Evolutionary conservation across 2,797 vertebrate genomes (phyloP).

Genomic region (Orientallactaga sibirica): DNA sequence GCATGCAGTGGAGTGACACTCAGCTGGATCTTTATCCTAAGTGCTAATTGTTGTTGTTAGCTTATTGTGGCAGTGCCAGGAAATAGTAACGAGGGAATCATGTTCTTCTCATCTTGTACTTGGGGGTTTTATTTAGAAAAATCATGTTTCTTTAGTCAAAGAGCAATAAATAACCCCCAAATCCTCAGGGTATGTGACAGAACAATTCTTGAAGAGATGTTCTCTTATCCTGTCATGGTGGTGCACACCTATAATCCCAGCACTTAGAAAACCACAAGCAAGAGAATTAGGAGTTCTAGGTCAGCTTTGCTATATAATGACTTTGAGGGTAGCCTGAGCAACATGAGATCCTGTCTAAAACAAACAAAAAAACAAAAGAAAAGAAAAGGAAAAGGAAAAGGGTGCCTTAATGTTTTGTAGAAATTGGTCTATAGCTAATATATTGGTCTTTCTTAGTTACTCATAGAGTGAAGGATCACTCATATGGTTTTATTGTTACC

Average conservation of each 20-base stretch:
- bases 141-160: constrained; percentile 55
- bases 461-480: neutral
- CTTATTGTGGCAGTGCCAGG: constrained; percentile 57
- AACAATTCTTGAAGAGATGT: neutral
- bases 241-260: neutral
- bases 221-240: neutral
- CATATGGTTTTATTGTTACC: constrained; percentile 70
- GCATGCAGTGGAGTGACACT: constrained; percentile 30
- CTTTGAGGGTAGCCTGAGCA: neutral
- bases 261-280: neutral
- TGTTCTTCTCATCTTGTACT: constrained; percentile 61
- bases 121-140: constrained; percentile 66
- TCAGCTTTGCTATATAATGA: neutral
- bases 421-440: constrained; percentile 28
- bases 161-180: neutral
- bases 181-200: constrained; percentile 2
- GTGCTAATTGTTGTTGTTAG: constrained; percentile 69
- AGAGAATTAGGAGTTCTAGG: neutral
- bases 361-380: neutral
- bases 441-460: neutral
- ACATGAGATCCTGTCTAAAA: neutral
- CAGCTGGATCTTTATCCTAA: constrained; percentile 53
- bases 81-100: constrained; percentile 67
- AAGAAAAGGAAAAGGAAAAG: no score
- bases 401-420: neutral